A percentile compares a stretch with the other conserved stretches of the same genome.
Conservation (phyloP, 2,113 vertebrate species). For the Nicator chloris region DNA sequence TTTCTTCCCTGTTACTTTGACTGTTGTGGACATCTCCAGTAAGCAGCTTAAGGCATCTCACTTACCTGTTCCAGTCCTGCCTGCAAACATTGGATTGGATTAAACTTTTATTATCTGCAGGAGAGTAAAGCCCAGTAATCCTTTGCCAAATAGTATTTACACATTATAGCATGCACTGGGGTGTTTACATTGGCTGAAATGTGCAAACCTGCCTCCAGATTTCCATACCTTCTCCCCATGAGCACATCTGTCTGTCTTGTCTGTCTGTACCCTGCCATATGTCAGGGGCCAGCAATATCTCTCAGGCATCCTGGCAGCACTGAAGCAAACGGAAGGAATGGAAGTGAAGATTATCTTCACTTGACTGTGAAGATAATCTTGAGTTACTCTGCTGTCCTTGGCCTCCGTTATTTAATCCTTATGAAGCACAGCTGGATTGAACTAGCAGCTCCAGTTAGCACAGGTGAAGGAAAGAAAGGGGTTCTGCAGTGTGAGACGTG, state of each 20-base stretch:
- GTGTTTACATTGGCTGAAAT: not conserved
- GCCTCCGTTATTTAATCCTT: not conserved
- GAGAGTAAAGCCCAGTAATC: not conserved
- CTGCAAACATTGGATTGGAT: not conserved
- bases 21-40: not conserved
- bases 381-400: not conserved
- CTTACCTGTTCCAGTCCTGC: not conserved
- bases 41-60: conserved; percentile 21
- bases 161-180: not conserved
- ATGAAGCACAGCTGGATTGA: not conserved
- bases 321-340: no score
- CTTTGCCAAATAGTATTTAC: not conserved
- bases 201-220: not conserved
- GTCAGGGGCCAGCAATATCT: not conserved
- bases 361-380: not conserved
- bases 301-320: not conserved
- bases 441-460: not conserved
- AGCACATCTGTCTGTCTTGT: not conserved
- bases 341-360: no score
- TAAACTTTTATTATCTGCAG: not conserved
- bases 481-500: not conserved
- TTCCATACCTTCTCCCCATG: not conserved
- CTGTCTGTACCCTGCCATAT: not conserved
- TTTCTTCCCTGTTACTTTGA: not conserved
- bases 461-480: not conserved